Conservation (phyloP, 2,797 vertebrate genomes). For the Moxostoma hubbsi region DNA sequence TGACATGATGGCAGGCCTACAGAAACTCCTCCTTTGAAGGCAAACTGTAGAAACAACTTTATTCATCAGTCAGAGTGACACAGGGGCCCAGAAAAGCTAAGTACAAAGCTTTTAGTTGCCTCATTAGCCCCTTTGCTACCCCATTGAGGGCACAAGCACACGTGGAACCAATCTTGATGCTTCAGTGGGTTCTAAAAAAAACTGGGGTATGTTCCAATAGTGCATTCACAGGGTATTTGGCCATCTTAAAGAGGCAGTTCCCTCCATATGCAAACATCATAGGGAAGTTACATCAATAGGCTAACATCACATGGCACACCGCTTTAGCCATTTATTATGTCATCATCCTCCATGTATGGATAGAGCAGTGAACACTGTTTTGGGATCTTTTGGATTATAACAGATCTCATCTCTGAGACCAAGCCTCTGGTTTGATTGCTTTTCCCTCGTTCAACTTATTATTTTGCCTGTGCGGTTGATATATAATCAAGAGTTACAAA, state of each 20-base stretch:
- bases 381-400: no score
- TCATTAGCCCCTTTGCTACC: constrained; percentile 52
- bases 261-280: no score
- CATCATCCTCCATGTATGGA: no score
- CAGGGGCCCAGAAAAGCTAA: constrained; percentile 42
- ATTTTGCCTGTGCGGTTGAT: background rate
- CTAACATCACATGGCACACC: no score
- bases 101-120: constrained; percentile 50
- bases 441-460: constrained; percentile 14
- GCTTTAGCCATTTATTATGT: no score
- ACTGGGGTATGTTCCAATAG: background rate
- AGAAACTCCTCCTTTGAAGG: constrained; percentile 55
- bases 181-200: constrained; percentile 15
- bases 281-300: no score
- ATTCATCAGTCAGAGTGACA: constrained; percentile 38
- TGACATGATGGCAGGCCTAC: constrained; percentile 43
- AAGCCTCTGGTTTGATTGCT: background rate
- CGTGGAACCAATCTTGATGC: constrained; percentile 51
- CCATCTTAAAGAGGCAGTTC: no score
- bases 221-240: no score
- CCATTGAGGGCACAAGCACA: constrained; percentile 34
- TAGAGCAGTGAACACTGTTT: no score
- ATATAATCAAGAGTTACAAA: background rate
- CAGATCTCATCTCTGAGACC: constrained; percentile 7
- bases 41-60: constrained; percentile 48